These are phyloP conservation scores for Pocillopora verrucosa DNA, from an alignment of 64 coral and sea anemone genomes.

Conservation along the genomic window DNA sequence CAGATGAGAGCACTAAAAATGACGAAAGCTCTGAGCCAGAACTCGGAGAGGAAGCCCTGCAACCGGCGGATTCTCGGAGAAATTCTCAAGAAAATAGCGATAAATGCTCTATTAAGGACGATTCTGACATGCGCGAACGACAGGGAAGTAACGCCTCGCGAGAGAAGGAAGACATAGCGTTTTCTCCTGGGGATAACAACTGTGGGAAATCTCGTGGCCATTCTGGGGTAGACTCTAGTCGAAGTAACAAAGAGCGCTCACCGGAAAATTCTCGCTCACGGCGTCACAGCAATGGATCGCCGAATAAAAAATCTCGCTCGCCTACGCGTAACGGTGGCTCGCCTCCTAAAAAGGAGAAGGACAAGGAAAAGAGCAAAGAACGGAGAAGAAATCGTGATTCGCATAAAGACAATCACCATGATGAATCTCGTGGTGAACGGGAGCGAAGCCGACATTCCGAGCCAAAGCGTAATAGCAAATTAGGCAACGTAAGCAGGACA, in stretches of 20 bases:
- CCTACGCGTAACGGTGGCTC: constrained; percentile 38
- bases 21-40: constrained; percentile 92
- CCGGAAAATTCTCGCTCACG: constrained; percentile 30
- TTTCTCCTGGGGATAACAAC: constrained; percentile 16
- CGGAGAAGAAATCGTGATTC: constrained; percentile 24
- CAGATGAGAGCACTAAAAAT: constrained; percentile 92
- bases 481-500: constrained; percentile 87
- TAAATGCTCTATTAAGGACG: constrained; percentile 53
- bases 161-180: constrained; percentile 45
- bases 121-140: neutral
- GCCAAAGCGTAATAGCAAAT: constrained; percentile 63
- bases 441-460: constrained; percentile 70
- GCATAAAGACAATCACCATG: constrained; percentile 7
- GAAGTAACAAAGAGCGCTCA: constrained; percentile 34
- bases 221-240: constrained; percentile 41
- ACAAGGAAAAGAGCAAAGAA: constrained; percentile 36
- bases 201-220: constrained; percentile 15
- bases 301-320: constrained; percentile 15
- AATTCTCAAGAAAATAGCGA: constrained; percentile 29
- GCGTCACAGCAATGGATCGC: constrained; percentile 29
- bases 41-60: constrained; percentile 52
- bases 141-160: constrained; percentile 21
- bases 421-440: constrained; percentile 34
- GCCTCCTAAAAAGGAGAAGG: constrained; percentile 16
- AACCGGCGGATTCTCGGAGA: constrained; percentile 12